Evolutionary conservation across 1,140 invertebrate genomes (phyloP), one percentile per base, ranked within the genome.

Genomic region (Drosophila sproati): DNA sequence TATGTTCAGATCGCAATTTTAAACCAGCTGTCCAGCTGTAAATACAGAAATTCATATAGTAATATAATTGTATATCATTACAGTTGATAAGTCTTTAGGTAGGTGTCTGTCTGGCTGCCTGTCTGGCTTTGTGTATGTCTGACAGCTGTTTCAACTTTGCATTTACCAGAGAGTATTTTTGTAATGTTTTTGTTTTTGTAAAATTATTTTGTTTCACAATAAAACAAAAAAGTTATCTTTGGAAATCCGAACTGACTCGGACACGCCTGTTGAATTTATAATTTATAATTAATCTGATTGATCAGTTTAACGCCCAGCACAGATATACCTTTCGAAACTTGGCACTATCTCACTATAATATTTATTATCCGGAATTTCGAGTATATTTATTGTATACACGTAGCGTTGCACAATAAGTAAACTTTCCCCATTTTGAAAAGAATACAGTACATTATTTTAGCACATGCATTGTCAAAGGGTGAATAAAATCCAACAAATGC

Each of bases 11-110:
- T 87, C 82, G 8, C 62, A 68, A 12, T 87, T 87, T 87, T 82
- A n/a, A 87, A n/a, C 76, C 79, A 87, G 20, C 59, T 71, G 66
- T 82, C 82, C 82, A 87, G 2, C 82, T 87, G 3, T 5, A 55
- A 67, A 10, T 37, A 39, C 7, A 39, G 37, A 43, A 43, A 4
- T 4, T 43, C 10, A 43, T 4, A 3, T 43, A 43, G 39, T 43
- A n/a, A 43, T n/a, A 8, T 10, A n/a, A 41, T 4, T n/a, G 3
- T 4, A 43, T n/a, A 4, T 43, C 20, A 20, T 20, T 20, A 20
- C 20, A 1, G 20, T 20, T 20, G 20, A 20, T 20, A 20, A 20
- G 20, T 20, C 20, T 20, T 20, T 20, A 20, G 20, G 20, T 20
- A 20, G 20, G 20, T 20, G 20, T 20, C 20, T 20, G 20, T 20